A percentile compares a stretch with the other conserved stretches of the same genome.
Conservation (phyloP, 2,113 vertebrate species). For the Gymnobelideus leadbeateri region DNA sequence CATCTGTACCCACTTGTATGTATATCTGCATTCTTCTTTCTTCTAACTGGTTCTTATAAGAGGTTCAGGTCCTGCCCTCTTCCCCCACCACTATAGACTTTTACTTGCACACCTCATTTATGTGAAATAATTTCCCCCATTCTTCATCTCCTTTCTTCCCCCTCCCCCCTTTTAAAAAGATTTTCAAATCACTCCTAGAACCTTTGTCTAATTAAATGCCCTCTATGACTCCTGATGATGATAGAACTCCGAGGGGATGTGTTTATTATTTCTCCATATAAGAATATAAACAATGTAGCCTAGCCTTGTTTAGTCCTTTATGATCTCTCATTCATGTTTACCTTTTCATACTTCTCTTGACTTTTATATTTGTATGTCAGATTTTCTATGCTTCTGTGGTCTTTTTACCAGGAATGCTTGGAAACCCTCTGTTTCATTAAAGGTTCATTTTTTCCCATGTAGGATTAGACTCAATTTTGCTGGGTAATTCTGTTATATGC, state of each 20-base stretch:
- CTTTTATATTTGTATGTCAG: neutral
- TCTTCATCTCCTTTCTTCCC: neutral
- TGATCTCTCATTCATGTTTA: neutral
- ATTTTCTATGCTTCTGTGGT: neutral
- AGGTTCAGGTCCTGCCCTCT: neutral
- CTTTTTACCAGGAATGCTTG: neutral
- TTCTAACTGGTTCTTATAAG: neutral
- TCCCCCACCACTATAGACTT: neutral
- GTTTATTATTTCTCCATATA: neutral
- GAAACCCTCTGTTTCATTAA: neutral
- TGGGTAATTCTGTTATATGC: neutral
- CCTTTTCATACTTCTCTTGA: neutral
- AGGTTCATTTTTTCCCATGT: neutral
- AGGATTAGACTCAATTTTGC: neutral
- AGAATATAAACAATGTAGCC: neutral
- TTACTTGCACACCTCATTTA: neutral
- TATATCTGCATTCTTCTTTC: neutral
- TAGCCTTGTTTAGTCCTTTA: neutral
- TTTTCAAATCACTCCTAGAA: neutral
- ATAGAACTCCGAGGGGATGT: neutral
- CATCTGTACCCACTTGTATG: neutral
- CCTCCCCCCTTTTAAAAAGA: neutral
- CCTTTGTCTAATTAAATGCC: neutral
- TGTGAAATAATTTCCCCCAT: neutral
- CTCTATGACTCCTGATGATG: neutral